These are phyloP conservation scores for Calephelis nemesis DNA, from an alignment of 1,140 invertebrate species.

Conservation along the genomic window DNA sequence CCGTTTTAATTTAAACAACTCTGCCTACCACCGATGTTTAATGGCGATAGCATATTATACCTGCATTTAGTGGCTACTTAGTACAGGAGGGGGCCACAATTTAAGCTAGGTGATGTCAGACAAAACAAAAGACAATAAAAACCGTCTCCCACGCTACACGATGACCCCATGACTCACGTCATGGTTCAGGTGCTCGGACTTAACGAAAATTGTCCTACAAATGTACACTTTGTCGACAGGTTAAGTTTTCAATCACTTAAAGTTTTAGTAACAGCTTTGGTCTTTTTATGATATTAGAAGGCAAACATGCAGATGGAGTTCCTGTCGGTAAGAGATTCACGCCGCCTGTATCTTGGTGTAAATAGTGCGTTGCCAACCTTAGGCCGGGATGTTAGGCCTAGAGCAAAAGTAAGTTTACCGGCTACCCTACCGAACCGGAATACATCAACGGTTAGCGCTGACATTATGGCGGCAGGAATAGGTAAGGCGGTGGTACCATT, in stretches of 20 bases:
- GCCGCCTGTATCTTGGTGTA: no score
- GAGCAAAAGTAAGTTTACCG: no score
- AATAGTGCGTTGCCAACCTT: no score
- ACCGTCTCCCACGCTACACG: constrained; percentile 9
- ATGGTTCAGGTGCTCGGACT: constrained; percentile 3
- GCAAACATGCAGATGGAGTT: fast-evolving
- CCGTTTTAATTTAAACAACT: no score
- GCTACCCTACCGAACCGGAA: no score
- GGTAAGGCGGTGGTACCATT: no score
- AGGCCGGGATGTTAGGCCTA: no score
- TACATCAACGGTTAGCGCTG: no score
- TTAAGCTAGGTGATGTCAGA: neutral
- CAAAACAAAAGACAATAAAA: constrained; percentile 7
- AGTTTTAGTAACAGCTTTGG: no score
- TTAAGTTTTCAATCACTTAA: constrained; percentile 1
- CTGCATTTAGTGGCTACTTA: constrained; percentile 6
- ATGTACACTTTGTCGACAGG: constrained; percentile 2
- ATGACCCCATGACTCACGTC: constrained; percentile 8
- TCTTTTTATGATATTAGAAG: fast-evolving
- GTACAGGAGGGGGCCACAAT: constrained; percentile 1
- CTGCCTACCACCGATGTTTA: no score
- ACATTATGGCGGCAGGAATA: no score
- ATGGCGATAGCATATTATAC: neutral
- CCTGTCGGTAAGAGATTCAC: fast-evolving
- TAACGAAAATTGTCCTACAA: constrained; percentile 10